These are phyloP conservation scores for Gobio gobio DNA, from an alignment of 2,113 vertebrate genomes.

Conservation along the genomic window DNA sequence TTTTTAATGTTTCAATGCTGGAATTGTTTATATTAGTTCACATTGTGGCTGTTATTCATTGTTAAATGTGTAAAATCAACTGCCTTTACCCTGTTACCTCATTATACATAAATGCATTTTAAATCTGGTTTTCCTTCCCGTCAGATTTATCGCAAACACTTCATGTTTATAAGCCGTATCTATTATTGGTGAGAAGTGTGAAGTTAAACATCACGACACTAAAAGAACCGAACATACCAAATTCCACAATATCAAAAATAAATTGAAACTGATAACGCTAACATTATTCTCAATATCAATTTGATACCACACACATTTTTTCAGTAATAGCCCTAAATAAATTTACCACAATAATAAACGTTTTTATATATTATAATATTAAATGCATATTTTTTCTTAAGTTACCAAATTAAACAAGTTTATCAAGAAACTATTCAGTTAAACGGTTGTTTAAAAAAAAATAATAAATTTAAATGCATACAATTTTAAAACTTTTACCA, in stretches of 20 bases:
- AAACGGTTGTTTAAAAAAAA: background rate
- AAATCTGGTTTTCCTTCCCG: background rate
- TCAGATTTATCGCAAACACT: slow-evolving; percentile 1
- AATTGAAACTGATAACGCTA: background rate
- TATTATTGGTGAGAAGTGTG: no score
- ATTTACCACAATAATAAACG: background rate
- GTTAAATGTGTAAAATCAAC: background rate
- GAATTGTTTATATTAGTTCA: background rate
- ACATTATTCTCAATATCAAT: background rate
- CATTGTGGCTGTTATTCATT: slow-evolving; percentile 32
- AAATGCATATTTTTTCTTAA: no score
- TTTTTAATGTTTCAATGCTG: background rate
- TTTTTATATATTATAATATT: no score
- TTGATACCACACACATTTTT: background rate
- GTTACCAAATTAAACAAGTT: no score
- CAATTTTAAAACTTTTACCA: no score
- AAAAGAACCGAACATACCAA: background rate
- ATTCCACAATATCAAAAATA: background rate
- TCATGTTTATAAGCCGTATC: background rate
- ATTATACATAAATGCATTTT: slow-evolving; percentile 13
- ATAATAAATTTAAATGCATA: background rate
- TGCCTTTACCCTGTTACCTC: background rate
- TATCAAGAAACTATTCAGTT: background rate
- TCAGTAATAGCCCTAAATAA: background rate
- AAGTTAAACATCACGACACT: background rate